A percentile compares a stretch with the other conserved stretches of the same genome.
These are phyloP conservation scores for Sebastes fasciatus DNA, from an alignment of 2,113 vertebrate species.

Conservation along the genomic window DNA sequence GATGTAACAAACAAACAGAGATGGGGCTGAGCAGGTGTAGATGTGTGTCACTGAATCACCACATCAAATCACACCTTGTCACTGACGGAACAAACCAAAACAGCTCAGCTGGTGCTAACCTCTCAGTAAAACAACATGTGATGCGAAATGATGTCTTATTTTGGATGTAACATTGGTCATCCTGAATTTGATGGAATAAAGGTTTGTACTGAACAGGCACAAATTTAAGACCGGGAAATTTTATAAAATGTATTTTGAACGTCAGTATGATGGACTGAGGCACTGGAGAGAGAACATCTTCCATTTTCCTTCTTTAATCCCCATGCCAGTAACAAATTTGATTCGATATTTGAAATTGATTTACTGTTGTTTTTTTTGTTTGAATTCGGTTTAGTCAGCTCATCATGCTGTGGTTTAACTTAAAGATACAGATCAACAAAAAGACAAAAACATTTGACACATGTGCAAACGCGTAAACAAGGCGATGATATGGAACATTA, in stretches of 20 bases:
- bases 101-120: neutral
- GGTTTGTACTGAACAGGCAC: conserved; percentile 33
- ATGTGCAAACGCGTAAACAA: neutral
- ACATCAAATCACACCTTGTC: neutral
- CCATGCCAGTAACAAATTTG: conserved; percentile 5
- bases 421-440: neutral
- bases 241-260: conserved; percentile 31
- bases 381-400: conserved; percentile 11
- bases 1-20: neutral
- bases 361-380: neutral
- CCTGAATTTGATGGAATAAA: conserved; percentile 22
- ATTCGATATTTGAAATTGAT: conserved; percentile 23
- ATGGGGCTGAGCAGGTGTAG: conserved; percentile 5
- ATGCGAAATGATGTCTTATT: neutral
- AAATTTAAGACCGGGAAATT: conserved; percentile 1
- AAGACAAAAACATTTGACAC: neutral
- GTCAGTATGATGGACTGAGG: conserved; percentile 8
- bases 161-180: neutral
- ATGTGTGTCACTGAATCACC: conserved; percentile 2
- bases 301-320: conserved; percentile 5
- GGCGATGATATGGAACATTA: neutral
- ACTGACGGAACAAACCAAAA: neutral
- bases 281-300: neutral
- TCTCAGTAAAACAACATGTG: neutral
- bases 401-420: neutral